These are phyloP conservation scores for Achatina immaculata DNA, from an alignment of 1,140 invertebrate genomes.

Conservation along the genomic window DNA sequence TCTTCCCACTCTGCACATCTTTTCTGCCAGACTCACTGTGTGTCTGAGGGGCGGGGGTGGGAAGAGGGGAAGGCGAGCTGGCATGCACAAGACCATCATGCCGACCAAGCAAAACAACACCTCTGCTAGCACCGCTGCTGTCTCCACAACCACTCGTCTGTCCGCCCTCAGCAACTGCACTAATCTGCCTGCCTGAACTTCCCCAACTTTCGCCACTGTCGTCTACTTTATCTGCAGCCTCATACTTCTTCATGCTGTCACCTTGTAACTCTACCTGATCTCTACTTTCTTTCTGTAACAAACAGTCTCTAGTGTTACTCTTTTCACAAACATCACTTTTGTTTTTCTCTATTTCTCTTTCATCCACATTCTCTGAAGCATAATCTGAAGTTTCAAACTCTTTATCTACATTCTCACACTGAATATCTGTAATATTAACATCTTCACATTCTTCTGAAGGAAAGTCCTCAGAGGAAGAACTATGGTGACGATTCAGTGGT, in stretches of 20 bases:
- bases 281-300: not conserved
- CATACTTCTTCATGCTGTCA: not conserved
- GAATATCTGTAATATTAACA: not conserved
- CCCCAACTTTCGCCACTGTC: not conserved
- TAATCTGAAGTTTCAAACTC: not conserved
- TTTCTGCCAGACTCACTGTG: slow-evolving; percentile 5
- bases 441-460: slow-evolving; percentile 37
- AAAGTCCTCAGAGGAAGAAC: slow-evolving; percentile 65
- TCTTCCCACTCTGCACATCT: slow-evolving; percentile 17
- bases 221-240: not conserved
- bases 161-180: not conserved
- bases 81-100: slow-evolving; percentile 43
- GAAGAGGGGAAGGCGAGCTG: slow-evolving; percentile 21
- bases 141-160: slow-evolving; percentile 13
- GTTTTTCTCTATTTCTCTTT: not conserved
- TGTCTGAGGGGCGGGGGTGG: not conserved
- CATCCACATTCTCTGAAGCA: not conserved
- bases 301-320: not conserved
- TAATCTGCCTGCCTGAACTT: not conserved
- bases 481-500: slow-evolving; percentile 57
- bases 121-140: not conserved
- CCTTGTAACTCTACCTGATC: not conserved
- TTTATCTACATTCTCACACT: not conserved
- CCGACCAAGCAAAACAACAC: slow-evolving; percentile 30
- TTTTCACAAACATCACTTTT: not conserved